Conservation (phyloP, 2,888 invertebrate species). For the Lithophane socia region DNA sequence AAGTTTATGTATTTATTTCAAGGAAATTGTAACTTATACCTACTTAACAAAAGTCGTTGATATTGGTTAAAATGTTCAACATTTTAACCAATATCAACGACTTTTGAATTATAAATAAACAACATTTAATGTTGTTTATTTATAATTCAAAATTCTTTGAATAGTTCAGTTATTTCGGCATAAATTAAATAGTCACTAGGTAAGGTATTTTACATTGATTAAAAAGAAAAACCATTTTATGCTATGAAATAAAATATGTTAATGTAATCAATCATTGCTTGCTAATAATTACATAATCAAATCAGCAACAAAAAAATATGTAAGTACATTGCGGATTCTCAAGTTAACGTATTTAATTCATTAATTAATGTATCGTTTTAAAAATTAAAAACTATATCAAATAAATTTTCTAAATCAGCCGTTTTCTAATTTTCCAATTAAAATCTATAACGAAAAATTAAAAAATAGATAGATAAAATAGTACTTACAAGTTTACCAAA, state of each 20-base stretch:
- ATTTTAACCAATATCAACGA: no score
- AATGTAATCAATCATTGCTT: neutral
- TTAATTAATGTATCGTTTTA: neutral
- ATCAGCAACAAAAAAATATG: neutral
- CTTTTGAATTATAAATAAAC: no score
- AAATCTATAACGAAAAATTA: neutral
- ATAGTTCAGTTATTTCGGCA: neutral
- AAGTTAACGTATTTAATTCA: neutral
- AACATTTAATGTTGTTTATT: no score
- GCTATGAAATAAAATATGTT: no score
- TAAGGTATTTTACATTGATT: neutral
- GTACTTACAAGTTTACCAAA: slow-evolving; percentile 50
- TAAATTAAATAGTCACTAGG: neutral
- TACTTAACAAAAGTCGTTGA: neutral
- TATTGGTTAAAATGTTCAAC: neutral
- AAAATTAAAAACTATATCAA: neutral
- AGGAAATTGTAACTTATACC: neutral
- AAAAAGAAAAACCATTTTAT: neutral
- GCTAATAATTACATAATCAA: neutral
- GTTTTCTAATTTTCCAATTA: neutral
- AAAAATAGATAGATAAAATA: neutral
- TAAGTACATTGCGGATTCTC: neutral
- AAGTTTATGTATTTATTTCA: no score
- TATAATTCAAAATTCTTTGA: neutral
- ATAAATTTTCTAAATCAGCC: no score